These are phyloP conservation scores for Agonopterix heracliana DNA, from an alignment of 2,888 invertebrate species.

Conservation along the genomic window DNA sequence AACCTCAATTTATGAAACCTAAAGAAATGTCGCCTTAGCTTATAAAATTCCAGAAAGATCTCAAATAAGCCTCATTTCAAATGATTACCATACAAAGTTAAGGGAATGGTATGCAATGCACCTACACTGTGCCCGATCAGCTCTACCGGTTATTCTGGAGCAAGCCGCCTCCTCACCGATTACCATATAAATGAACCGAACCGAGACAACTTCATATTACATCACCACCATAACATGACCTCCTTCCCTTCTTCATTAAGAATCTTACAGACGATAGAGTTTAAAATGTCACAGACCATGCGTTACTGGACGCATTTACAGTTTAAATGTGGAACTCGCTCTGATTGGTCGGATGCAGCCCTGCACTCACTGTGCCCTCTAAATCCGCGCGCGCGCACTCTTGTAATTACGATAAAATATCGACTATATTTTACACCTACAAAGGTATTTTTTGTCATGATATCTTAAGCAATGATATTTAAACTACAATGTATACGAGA, in stretches of 20 bases:
- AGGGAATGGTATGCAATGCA: constrained; percentile 23
- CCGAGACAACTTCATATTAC: constrained; percentile 67
- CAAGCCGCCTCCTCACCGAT: constrained; percentile 56
- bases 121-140: constrained; percentile 15
- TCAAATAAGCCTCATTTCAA: neutral
- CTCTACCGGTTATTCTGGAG: constrained; percentile 53
- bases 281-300: constrained; percentile 31
- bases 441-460: constrained; percentile 37
- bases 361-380: constrained; percentile 24
- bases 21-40: too few relatives aligned
- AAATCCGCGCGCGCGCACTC: constrained; percentile 34
- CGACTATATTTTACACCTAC: constrained; percentile 45
- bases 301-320: constrained; percentile 32
- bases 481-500: constrained; percentile 44
- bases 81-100: constrained; percentile 25
- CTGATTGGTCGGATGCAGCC: constrained; percentile 38
- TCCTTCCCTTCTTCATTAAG: constrained; percentile 20
- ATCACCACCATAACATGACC: constrained; percentile 37
- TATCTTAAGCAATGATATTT: constrained; percentile 50
- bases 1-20: too few relatives aligned
- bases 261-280: constrained; percentile 10
- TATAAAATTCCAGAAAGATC: too few relatives aligned
- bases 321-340: constrained; percentile 46
- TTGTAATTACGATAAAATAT: constrained; percentile 52
- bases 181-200: constrained; percentile 72